Evolutionary conservation across 2,797 vertebrate species (phyloP).

Genomic region (Chloroceryle inda): DNA sequence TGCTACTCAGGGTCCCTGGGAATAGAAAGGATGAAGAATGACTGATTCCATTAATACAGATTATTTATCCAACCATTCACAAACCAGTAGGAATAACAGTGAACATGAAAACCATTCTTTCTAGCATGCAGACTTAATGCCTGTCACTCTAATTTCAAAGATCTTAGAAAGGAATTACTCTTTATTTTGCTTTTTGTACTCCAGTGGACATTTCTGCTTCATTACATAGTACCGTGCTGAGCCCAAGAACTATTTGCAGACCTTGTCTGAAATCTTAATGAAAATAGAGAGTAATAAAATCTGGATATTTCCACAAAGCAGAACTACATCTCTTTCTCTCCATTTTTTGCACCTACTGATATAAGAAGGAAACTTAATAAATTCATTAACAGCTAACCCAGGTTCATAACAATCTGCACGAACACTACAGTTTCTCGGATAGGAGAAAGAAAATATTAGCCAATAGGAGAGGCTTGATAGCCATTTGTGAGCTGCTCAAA

Average conservation of each 20-base stretch:
- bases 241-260: background rate
- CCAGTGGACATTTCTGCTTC: background rate
- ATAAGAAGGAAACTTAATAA: background rate
- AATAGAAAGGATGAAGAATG: background rate
- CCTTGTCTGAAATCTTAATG: background rate
- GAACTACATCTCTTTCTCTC: background rate
- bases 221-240: background rate
- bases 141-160: background rate
- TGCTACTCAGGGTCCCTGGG: background rate
- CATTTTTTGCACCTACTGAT: background rate
- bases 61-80: background rate
- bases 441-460: background rate
- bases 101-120: background rate
- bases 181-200: conserved; percentile 6
- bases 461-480: background rate
- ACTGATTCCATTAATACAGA: background rate
- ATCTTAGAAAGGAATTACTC: conserved; percentile 1
- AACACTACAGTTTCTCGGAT: background rate
- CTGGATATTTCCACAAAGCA: background rate
- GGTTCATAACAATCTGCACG: background rate
- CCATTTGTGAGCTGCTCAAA: background rate
- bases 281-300: background rate
- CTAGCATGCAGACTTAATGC: background rate
- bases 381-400: background rate
- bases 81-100: background rate